Evolutionary conservation across 2,797 vertebrate genomes (phyloP).

Genomic region (Apogon talboti): DNA sequence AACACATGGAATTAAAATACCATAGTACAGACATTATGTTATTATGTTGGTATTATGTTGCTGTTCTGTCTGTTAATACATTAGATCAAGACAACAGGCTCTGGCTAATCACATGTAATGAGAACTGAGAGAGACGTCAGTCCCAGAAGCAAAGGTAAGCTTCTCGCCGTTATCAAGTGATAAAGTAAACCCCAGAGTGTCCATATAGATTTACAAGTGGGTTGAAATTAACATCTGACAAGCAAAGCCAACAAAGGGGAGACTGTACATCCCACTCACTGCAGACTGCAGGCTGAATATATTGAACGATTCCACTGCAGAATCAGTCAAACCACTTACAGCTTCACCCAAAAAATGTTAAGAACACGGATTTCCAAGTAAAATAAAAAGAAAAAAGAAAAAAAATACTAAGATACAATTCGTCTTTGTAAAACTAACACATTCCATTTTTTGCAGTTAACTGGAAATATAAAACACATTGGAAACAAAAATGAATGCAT

Average conservation of each 20-base stretch:
- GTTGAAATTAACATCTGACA: constrained; percentile 49
- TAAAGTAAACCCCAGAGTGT: constrained; percentile 34
- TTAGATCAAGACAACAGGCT: neutral
- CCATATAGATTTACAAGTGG: constrained; percentile 43
- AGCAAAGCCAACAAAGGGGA: constrained; percentile 39
- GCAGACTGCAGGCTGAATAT: constrained; percentile 25
- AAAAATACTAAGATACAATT: too few species aligned
- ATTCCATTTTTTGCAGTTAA: too few species aligned
- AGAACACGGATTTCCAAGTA: neutral
- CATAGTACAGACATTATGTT: neutral
- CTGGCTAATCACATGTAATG: constrained; percentile 6
- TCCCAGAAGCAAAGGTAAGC: constrained; percentile 24
- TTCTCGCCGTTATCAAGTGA: constrained; percentile 31
- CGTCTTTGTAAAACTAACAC: too few species aligned
- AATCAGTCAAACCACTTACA: constrained; percentile 42
- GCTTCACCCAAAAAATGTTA: constrained; percentile 18
- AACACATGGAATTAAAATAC: neutral
- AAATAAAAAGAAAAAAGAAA: neutral
- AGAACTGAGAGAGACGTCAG: constrained; percentile 9
- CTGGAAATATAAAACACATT: too few species aligned
- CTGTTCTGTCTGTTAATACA: neutral
- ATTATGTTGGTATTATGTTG: constrained; percentile 12
- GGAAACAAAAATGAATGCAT: too few species aligned
- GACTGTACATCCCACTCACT: constrained; percentile 37
- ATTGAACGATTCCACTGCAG: constrained; percentile 30